Evolutionary conservation across 2,797 vertebrate species (phyloP).

Genomic region (Scolopax rusticola): DNA sequence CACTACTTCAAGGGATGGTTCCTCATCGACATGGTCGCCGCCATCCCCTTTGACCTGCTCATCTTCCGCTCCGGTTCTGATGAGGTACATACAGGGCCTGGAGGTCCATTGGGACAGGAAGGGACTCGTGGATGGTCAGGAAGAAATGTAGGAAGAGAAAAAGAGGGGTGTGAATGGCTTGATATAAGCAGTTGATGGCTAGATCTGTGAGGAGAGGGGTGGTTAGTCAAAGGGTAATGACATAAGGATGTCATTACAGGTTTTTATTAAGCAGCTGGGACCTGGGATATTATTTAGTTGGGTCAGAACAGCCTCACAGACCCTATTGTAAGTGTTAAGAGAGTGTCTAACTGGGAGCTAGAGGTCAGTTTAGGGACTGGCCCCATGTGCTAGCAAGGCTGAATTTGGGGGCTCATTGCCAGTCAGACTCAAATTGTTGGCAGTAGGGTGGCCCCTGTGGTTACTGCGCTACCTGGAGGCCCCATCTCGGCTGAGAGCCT

Average conservation of each 20-base stretch:
- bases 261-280: neutral
- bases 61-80: slow-evolving; percentile 95
- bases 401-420: neutral
- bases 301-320: neutral
- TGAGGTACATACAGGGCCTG: slow-evolving; percentile 82
- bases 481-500: neutral
- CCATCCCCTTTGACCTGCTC: slow-evolving; percentile 97
- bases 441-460: neutral
- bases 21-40: slow-evolving; percentile 98
- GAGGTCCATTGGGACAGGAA: neutral
- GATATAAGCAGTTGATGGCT: neutral
- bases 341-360: neutral
- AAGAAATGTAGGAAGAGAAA: neutral
- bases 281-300: neutral
- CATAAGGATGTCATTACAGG: neutral
- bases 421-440: neutral
- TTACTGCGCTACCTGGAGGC: neutral
- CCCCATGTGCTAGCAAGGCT: accelerated
- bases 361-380: neutral
- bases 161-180: neutral
- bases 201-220: neutral
- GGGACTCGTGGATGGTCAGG: neutral
- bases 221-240: neutral
- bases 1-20: slow-evolving; percentile 99
- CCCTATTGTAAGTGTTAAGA: neutral